phyloP scores from a whole-genome alignment of 92 coral and sea anemone genomes.

The Porites rus region DNA sequence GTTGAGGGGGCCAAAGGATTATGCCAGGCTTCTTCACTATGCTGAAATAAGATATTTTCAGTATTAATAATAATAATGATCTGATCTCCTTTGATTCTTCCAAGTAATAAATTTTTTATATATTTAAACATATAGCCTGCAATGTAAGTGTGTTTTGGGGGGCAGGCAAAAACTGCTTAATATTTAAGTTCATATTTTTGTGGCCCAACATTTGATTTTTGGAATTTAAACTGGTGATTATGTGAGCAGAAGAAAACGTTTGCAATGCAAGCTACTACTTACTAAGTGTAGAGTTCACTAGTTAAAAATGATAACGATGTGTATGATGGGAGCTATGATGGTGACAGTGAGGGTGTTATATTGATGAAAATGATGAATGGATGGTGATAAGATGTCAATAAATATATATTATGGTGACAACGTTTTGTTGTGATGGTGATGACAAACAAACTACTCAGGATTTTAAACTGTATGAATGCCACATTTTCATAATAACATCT shows the following conservation, averaged over 20 bases:
- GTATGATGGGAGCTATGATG: not conserved
- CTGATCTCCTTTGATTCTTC: not conserved
- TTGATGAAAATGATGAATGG: not conserved
- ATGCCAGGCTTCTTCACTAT: constrained; percentile 65
- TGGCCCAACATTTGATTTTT: too few relatives aligned
- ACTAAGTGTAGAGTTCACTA: too few relatives aligned
- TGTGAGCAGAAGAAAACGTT: too few relatives aligned
- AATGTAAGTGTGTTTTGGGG: too few relatives aligned
- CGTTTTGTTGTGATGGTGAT: not conserved
- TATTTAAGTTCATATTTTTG: too few relatives aligned
- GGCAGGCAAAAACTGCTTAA: too few relatives aligned
- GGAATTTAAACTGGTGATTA: too few relatives aligned
- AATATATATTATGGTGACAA: not conserved
- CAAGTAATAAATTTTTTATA: not conserved
- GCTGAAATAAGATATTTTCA: too few relatives aligned
- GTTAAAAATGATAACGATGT: too few relatives aligned
- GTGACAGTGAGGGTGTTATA: not conserved
- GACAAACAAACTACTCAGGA: not conserved
- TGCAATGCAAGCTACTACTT: too few relatives aligned
- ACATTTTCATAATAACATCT: not conserved
- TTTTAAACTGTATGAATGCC: too few relatives aligned
- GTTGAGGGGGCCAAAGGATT: constrained; percentile 89
- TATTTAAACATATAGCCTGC: too few relatives aligned
- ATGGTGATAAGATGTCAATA: not conserved
- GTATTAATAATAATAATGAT: not conserved